These are phyloP conservation scores for Tapera naevia DNA, from an alignment of 2,797 vertebrate genomes.

Conservation along the genomic window DNA sequence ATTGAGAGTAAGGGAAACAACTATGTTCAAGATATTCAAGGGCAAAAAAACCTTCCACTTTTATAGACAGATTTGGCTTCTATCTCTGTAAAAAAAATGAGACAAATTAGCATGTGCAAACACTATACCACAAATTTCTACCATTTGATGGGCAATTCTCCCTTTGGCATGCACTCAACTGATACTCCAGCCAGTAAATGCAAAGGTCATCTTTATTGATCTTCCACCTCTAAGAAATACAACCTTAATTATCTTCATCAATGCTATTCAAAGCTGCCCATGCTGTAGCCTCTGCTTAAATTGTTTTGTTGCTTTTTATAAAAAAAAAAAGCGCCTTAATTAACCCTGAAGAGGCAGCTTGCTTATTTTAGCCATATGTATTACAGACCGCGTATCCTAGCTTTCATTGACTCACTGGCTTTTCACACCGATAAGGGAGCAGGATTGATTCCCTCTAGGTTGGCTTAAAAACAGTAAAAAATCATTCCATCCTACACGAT, in stretches of 20 bases:
- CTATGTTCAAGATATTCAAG: background rate
- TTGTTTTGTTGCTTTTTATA: background rate
- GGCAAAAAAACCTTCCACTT: background rate
- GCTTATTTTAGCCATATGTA: background rate
- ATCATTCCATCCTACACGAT: background rate
- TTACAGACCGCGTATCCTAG: background rate
- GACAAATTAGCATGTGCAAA: background rate
- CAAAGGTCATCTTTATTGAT: background rate
- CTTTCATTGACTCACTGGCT: background rate
- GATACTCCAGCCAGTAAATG: background rate
- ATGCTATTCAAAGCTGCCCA: background rate
- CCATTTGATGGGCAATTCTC: background rate
- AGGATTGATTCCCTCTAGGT: background rate
- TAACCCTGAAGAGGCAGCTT: background rate
- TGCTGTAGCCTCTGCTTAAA: background rate
- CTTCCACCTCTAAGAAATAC: background rate
- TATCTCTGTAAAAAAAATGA: background rate
- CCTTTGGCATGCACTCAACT: background rate
- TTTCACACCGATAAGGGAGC: background rate
- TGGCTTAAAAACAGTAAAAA: background rate
- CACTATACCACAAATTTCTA: background rate
- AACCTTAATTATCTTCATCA: conserved; percentile 30
- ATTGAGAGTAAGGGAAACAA: background rate
- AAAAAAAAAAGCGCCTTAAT: conserved; percentile 3
- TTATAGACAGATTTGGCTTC: background rate